Evolutionary conservation across 2,888 invertebrate species (phyloP).

Genomic region (Chymomyza amoena): DNA sequence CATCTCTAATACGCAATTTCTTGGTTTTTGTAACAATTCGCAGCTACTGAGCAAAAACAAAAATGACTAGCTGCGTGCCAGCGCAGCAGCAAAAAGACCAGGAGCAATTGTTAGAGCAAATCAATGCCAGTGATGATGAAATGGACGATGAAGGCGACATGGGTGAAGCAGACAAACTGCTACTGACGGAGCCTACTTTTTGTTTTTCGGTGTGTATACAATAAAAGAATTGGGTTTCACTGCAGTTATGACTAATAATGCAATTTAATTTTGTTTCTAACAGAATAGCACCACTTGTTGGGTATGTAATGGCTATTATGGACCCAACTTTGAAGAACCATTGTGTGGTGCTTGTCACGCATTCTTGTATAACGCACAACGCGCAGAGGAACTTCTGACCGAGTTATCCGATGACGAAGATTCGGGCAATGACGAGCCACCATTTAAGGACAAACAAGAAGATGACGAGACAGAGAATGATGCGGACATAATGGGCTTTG

Average conservation of each 20-base stretch:
- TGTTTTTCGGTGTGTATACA: slow-evolving; percentile 69
- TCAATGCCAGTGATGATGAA: slow-evolving; percentile 58
- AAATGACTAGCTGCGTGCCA: slow-evolving; percentile 69
- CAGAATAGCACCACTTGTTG: slow-evolving; percentile 82
- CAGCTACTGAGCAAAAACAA: slow-evolving; percentile 15
- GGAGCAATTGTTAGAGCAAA: slow-evolving; percentile 49
- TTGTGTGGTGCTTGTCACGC: slow-evolving; percentile 95
- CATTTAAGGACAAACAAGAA: slow-evolving; percentile 77
- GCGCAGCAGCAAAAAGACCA: slow-evolving; percentile 65
- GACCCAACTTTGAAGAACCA: slow-evolving; percentile 93
- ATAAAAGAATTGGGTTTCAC: slow-evolving; percentile 1
- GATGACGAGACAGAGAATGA: slow-evolving; percentile 75
- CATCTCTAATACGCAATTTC: slow-evolving; percentile 4
- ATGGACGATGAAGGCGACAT: slow-evolving; percentile 50
- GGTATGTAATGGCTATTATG: slow-evolving; percentile 94
- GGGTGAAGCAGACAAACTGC: slow-evolving; percentile 36
- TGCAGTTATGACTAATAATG: not conserved
- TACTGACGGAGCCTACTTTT: slow-evolving; percentile 61
- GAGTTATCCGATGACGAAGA: slow-evolving; percentile 88
- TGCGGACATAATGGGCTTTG: slow-evolving; percentile 67
- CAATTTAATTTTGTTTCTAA: not conserved
- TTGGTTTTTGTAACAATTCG: slow-evolving; percentile 33
- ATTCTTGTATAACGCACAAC: slow-evolving; percentile 90
- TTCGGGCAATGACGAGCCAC: slow-evolving; percentile 96
- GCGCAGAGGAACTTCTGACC: slow-evolving; percentile 74